Evolutionary conservation across 2,888 invertebrate genomes (phyloP).

Genomic region (Apodemia duryi): DNA sequence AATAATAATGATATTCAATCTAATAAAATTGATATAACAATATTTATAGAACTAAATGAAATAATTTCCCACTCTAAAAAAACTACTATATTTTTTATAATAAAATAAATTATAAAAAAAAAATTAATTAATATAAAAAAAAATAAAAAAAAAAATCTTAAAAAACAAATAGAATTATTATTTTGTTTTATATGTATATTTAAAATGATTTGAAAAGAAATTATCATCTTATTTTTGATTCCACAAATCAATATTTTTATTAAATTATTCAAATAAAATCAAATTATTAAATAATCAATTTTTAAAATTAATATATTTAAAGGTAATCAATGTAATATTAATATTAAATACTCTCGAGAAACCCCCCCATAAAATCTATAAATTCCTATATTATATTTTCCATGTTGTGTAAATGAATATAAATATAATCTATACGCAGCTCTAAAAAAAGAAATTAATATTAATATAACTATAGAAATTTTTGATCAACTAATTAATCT

Average conservation of each 20-base stretch:
- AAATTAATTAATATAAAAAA: slow-evolving; percentile 59
- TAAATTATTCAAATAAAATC: slow-evolving; percentile 83
- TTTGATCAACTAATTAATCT: slow-evolving; percentile 74
- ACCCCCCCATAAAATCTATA: slow-evolving; percentile 70
- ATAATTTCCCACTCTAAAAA: slow-evolving; percentile 73
- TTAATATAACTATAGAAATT: slow-evolving; percentile 71
- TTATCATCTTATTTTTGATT: slow-evolving; percentile 76
- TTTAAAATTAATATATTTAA: slow-evolving; percentile 82
- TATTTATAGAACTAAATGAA: background rate
- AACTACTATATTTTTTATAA: slow-evolving; percentile 60
- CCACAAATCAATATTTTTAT: slow-evolving; percentile 84
- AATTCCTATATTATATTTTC: slow-evolving; percentile 66
- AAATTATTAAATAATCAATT: slow-evolving; percentile 70
- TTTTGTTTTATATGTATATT: slow-evolving; percentile 51
- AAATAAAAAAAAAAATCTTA: slow-evolving; percentile 68
- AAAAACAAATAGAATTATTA: background rate
- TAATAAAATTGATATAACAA: slow-evolving; percentile 73
- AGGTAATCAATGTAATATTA: slow-evolving; percentile 81
- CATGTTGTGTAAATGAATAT: slow-evolving; percentile 82
- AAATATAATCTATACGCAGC: slow-evolving; percentile 82
- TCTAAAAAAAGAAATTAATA: slow-evolving; percentile 82
- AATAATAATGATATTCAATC: slow-evolving; percentile 83
- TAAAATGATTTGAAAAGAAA: slow-evolving; percentile 67
- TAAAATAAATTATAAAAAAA: slow-evolving; percentile 62
- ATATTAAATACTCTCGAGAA: slow-evolving; percentile 79